Evolutionary conservation across 2,888 invertebrate genomes (phyloP).

Genomic region (Galerucella nymphaeae): DNA sequence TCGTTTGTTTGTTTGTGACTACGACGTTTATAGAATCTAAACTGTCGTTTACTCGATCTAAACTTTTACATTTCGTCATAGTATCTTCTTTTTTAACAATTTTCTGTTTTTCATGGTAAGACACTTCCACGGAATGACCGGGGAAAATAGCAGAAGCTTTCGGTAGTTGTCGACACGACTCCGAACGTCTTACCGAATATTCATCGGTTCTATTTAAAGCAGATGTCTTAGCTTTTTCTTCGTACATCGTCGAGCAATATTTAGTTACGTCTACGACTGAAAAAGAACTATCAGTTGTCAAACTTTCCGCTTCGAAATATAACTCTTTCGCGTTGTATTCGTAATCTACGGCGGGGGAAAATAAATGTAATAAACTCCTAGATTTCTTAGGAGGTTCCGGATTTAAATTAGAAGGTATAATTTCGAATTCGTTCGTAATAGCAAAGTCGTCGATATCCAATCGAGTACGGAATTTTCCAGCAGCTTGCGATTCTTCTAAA

Average conservation of each 20-base stretch:
- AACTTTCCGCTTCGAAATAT: slow-evolving; percentile 69
- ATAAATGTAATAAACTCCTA: slow-evolving; percentile 77
- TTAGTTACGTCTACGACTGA: slow-evolving; percentile 75
- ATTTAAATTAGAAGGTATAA: slow-evolving; percentile 80
- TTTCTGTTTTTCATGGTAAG: neutral
- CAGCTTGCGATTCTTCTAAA: slow-evolving; percentile 57
- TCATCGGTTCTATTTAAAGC: neutral
- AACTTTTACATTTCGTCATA: slow-evolving; percentile 71
- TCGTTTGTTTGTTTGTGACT: slow-evolving; percentile 60
- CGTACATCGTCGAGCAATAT: slow-evolving; percentile 49
- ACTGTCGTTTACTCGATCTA: slow-evolving; percentile 81
- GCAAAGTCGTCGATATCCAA: slow-evolving; percentile 67
- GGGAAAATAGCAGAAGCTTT: neutral
- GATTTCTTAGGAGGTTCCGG: slow-evolving; percentile 85
- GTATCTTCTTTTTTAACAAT: neutral
- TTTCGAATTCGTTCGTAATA: slow-evolving; percentile 72
- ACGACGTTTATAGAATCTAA: slow-evolving; percentile 79
- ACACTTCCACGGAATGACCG: neutral
- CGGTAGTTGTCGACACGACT: too few relatives aligned
- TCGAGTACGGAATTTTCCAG: slow-evolving; percentile 57
- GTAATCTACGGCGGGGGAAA: slow-evolving; percentile 72
- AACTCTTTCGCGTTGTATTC: slow-evolving; percentile 66
- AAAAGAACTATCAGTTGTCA: slow-evolving; percentile 77
- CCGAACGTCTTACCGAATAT: neutral
- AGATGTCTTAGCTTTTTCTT: slow-evolving; percentile 56